Evolutionary conservation across 2,797 vertebrate genomes (phyloP), one percentile per base, ranked within the genome.

Genomic region (Rhinatrema bivittatum): DNA sequence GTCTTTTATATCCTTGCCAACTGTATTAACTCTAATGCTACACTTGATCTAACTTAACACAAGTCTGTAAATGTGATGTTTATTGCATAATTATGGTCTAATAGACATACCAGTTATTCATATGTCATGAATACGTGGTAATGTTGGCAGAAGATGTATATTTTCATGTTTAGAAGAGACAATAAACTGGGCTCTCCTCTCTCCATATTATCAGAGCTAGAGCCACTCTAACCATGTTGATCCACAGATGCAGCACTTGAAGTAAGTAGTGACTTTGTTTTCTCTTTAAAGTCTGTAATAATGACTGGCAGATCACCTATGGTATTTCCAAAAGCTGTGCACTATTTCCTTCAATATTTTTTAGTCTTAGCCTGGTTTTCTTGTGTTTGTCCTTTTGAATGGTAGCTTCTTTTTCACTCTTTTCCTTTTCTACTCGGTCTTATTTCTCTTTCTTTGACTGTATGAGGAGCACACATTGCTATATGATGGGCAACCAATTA

Each of bases 201-300:
- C 74, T 98, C 95, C 50, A 91, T 90, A 74, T 91, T 94, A 64
- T 98, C 95, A 22, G 94, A 94, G 73, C 94, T 93, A 25, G 92
- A 97, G 72, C 92, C 88, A 14, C 90, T 93, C 81, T 97, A 94
- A 82, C 89, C 91, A 78, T 94, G 91, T 29, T 87, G 90, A 71
- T 97, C 94, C 64, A 85, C 90, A 23, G 89, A 90, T 45, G 90
- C 78, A 46, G 84, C 74, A 44, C 86, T 89, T 49, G 88, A 87
- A 37, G 91, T 84, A 40, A 91, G 87, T 3, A 89, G 75, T 39
- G 94, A 90, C 82, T 91, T 94, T 23, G 88, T 87, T 86, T 98
- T 99, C 83, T 98, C 94, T 72, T 98, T 97, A 95, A 99, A 99
- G 95, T 99, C 95, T 86, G 95, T 98, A 79, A 99, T 97, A 82